These are phyloP conservation scores for Drosophila watanabei DNA, from an alignment of 1,140 invertebrate genomes.

Conservation along the genomic window DNA sequence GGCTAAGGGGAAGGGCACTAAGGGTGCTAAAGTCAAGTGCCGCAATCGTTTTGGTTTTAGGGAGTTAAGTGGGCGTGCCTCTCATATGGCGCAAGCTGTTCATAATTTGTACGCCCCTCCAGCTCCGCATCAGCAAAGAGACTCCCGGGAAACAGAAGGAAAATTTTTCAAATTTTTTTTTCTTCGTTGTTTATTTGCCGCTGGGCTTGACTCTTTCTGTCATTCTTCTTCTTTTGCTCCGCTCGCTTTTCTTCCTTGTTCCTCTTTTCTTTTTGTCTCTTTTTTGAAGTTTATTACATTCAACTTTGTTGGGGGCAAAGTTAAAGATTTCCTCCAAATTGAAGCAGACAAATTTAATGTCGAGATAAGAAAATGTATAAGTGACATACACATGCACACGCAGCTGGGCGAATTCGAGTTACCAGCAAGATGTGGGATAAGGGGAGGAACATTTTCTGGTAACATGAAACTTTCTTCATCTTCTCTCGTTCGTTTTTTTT, in stretches of 20 bases:
- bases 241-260: not conserved
- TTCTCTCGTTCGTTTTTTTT: not conserved
- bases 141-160: slow-evolving; percentile 20
- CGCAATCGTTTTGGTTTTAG: slow-evolving; percentile 67
- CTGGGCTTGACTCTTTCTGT: slow-evolving; percentile 24
- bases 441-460: slow-evolving; percentile 38
- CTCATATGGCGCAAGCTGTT: slow-evolving; percentile 55
- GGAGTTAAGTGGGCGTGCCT: slow-evolving; percentile 40
- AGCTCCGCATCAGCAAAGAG: not conserved
- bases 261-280: not conserved
- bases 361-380: slow-evolving; percentile 73
- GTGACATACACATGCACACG: slow-evolving; percentile 37
- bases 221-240: slow-evolving; percentile 4
- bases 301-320: slow-evolving; percentile 30
- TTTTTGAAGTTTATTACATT: slow-evolving; percentile 41
- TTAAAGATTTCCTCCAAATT: slow-evolving; percentile 49
- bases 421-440: slow-evolving; percentile 32
- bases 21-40: slow-evolving; percentile 74
- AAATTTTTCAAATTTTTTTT: slow-evolving; percentile 28
- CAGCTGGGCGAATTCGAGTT: slow-evolving; percentile 13
- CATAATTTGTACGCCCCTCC: slow-evolving; percentile 50
- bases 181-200: slow-evolving; percentile 22
- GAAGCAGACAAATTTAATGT: slow-evolving; percentile 65
- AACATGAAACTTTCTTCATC: slow-evolving; percentile 72
- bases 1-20: slow-evolving; percentile 3